phyloP scores from a whole-genome alignment of 2,113 vertebrate species.

The Perca flavescens region DNA sequence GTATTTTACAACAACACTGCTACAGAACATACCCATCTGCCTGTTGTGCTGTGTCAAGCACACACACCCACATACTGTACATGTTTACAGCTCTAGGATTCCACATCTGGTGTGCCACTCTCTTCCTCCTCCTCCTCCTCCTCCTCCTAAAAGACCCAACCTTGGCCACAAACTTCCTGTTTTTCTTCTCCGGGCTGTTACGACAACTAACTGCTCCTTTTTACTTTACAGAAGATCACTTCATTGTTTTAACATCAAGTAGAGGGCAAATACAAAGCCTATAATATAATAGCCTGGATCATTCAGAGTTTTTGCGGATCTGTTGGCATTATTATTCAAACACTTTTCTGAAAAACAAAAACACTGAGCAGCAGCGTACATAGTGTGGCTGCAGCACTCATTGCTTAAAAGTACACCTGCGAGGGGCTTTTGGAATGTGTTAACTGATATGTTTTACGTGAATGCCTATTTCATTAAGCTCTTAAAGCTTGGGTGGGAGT shows the following conservation, averaged over 20 bases:
- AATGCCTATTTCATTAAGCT: conserved; percentile 59
- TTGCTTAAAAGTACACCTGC: conserved; percentile 43
- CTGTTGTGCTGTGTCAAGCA: conserved; percentile 1
- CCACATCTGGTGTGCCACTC: conserved; percentile 68
- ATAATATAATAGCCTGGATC: not conserved
- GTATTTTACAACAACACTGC: conserved; percentile 11
- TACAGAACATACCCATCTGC: conserved; percentile 29
- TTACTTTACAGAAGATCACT: not conserved
- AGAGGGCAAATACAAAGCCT: not conserved
- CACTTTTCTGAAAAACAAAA: conserved; percentile 14
- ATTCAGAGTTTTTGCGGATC: not conserved
- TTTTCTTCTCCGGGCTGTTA: conserved; percentile 47
- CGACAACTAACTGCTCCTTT: not conserved
- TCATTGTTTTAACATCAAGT: too few species aligned
- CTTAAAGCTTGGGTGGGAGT: conserved; percentile 22
- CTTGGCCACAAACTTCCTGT: conserved; percentile 74
- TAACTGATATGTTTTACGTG: conserved; percentile 57
- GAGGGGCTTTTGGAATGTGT: conserved; percentile 51
- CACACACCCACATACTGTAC: conserved; percentile 33
- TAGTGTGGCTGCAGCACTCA: conserved; percentile 9
- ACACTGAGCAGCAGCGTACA: not conserved
- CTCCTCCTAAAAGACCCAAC: conserved; percentile 51
- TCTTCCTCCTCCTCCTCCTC: conserved; percentile 28
- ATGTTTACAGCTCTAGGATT: conserved; percentile 69
- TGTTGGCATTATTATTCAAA: not conserved